Evolutionary conservation across 2,888 invertebrate species (phyloP), one percentile per base, ranked within the genome.

Genomic region (Odontocolon sp.): DNA sequence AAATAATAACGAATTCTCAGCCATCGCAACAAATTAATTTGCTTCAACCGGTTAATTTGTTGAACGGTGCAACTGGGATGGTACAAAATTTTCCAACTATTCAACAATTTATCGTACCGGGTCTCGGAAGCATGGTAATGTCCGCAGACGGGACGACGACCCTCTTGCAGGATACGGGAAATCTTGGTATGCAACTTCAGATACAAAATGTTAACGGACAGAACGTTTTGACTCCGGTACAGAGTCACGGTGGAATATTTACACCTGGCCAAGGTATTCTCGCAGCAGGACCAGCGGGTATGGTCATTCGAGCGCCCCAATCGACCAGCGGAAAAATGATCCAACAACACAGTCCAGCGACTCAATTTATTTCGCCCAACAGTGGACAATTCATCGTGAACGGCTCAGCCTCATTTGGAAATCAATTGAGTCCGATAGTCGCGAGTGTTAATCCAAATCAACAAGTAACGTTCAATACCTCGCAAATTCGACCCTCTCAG

Each of bases 51-150:
- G 95, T 96, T 31, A 96, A 96, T 91, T 91, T 96, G 78, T 93
- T 96, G 74, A 96, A 95, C 67, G 93, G 94, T 56, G 91, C 94
- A 0, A 92, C 94, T 33, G 93, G 94, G 2, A 93, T 95, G 72
- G 94, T 95, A 80, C 94, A 95, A 57, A 95, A 95, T 87, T 95
- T 95, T 87, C 95, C 95, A 0, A 94, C 95, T 0, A 95, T 95
- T 82, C 96, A 96, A 87, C 96, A 96, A 86, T 94, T 96, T 83
- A 94, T 96, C 63, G 94, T 96, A 68, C 96, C 96, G 8, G 96
- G 96, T 81, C 91, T 95, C 1, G 93, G 95, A 9, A 95, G 96
- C 0, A 94, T 96, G 94, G 95, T 97, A 0, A 95, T 96, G 95
- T 94, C 95, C 6, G 94, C 96, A 0, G 95, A 95, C 84, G 95